Percentiles rank a stretch among this genome's conserved stretches.
phyloP scores from a whole-genome alignment of 2,888 invertebrate species.

The Eristalinus aeneus region DNA sequence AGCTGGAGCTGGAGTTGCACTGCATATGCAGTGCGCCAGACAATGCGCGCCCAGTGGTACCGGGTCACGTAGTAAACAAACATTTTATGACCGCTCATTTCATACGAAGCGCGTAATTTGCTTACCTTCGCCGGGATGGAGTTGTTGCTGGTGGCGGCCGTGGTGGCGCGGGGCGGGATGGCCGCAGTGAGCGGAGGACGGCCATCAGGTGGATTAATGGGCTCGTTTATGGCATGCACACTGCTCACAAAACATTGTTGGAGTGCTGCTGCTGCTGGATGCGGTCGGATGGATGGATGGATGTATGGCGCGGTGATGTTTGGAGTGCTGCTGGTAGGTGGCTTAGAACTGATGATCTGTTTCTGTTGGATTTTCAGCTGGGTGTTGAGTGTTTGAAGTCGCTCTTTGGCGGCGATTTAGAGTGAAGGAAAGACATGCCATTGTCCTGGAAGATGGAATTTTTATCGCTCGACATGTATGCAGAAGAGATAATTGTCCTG shows the following conservation, averaged over 20 bases:
- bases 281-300: too few relatives aligned
- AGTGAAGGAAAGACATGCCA: too few relatives aligned
- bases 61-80: constrained; percentile 80
- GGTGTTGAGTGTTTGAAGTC: constrained; percentile 1
- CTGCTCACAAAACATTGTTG: neutral
- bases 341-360: constrained; percentile 15
- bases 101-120: constrained; percentile 67
- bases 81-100: constrained; percentile 77
- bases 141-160: neutral
- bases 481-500: too few relatives aligned
- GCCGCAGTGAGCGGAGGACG: neutral
- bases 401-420: neutral
- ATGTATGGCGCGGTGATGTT: neutral
- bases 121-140: constrained; percentile 49
- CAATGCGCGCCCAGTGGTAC: constrained; percentile 39
- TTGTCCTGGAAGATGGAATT: neutral
- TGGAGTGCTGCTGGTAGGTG: neutral
- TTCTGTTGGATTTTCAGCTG: neutral
- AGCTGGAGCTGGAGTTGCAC: neutral
- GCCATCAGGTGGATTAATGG: constrained; percentile 54
- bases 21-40: constrained; percentile 4
- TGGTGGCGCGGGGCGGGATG: neutral
- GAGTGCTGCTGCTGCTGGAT: neutral
- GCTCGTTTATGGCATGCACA: constrained; percentile 46
- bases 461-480: too few relatives aligned